These are phyloP conservation scores for Holothuria scabra DNA, from an alignment of 53 echinoderm and acorn worm genomes.

Conservation along the genomic window DNA sequence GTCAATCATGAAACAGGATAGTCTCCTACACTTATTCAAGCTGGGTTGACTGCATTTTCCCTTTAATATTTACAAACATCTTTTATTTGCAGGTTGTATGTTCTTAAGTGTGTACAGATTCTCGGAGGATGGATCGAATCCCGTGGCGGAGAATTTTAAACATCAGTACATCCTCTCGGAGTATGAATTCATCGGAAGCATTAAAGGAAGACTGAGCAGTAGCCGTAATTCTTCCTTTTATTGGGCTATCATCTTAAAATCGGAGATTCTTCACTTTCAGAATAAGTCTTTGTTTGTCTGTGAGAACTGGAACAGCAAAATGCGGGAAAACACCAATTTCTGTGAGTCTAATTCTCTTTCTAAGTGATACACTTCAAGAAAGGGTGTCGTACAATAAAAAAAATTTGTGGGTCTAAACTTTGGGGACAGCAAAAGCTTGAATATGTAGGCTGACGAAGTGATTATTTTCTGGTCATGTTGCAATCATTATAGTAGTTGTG, in stretches of 20 bases:
- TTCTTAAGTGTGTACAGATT: conserved; percentile 20
- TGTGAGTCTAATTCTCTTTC: not conserved
- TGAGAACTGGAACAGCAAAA: conserved; percentile 7
- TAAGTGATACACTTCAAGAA: not conserved
- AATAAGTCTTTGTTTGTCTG: conserved; percentile 26
- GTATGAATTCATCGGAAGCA: conserved; percentile 21
- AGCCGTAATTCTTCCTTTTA: conserved; percentile 12
- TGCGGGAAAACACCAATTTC: conserved; percentile 12
- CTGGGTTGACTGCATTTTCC: not conserved
- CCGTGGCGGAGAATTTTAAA: not conserved
- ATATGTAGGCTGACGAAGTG: too few relatives aligned
- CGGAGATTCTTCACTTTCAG: conserved; percentile 28
- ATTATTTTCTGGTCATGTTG: too few relatives aligned
- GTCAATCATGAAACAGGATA: too few relatives aligned
- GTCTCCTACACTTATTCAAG: too few relatives aligned
- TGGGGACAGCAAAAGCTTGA: too few relatives aligned
- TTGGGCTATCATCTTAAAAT: conserved; percentile 24
- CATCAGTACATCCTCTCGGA: conserved; percentile 18
- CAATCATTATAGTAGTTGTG: too few relatives aligned
- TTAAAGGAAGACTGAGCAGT: conserved; percentile 26
- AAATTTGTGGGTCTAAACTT: too few relatives aligned
- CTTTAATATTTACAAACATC: not conserved
- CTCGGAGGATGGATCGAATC: not conserved
- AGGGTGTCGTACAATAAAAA: too few relatives aligned
- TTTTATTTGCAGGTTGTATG: not conserved